Conservation (phyloP, 2,888 invertebrate species). For the Yponomeuta sedellus region DNA sequence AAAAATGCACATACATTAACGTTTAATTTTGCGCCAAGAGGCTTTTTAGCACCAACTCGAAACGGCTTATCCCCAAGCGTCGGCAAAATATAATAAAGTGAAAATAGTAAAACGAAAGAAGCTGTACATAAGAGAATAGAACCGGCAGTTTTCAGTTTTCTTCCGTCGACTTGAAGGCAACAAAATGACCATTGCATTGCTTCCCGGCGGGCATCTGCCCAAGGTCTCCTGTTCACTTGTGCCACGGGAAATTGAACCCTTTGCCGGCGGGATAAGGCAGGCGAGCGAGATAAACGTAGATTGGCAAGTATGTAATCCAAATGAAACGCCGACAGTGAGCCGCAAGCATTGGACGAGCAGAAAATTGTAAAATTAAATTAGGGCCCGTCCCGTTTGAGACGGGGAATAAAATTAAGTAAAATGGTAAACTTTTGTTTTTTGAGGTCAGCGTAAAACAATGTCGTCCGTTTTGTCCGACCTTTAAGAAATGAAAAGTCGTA, state of each 20-base stretch:
- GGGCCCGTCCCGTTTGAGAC: constrained; percentile 14
- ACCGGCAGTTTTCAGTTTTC: constrained; percentile 17
- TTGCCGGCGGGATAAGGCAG: constrained; percentile 22
- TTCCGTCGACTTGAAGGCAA: constrained; percentile 30
- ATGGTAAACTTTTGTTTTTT: background rate
- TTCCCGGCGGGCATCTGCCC: constrained; percentile 35
- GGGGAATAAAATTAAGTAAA: constrained; percentile 48
- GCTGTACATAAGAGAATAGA: background rate
- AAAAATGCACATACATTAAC: no score
- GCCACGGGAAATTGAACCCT: constrained; percentile 29
- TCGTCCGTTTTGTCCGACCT: background rate
- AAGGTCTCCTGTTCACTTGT: constrained; percentile 17
- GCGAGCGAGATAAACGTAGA: constrained; percentile 23
- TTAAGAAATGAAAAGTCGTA: no score
- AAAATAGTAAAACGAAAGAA: background rate
- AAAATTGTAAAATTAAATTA: constrained; percentile 16
- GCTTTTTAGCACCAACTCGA: constrained; percentile 18
- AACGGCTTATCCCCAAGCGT: background rate
- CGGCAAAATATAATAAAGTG: background rate
- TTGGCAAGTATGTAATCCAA: constrained; percentile 53
- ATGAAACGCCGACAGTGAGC: constrained; percentile 69
- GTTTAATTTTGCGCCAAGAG: no score
- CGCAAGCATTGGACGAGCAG: constrained; percentile 36
- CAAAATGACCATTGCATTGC: constrained; percentile 60
- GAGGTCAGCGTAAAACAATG: background rate